Conservation (phyloP, 2,888 invertebrate genomes). For the Agrilus mali region DNA sequence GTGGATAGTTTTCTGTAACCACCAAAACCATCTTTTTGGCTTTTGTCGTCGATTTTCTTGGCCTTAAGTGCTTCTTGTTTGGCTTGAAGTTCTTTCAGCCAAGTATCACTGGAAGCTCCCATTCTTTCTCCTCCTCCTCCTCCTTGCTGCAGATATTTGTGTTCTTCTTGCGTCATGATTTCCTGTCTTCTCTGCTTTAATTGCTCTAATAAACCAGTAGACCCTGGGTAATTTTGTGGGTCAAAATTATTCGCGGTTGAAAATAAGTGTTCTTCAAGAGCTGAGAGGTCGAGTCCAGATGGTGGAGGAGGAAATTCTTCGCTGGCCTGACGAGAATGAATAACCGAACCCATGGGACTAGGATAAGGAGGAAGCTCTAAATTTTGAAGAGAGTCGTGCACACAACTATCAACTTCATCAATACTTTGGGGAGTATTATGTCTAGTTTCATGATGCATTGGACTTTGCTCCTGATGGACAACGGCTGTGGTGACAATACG, state of each 20-base stretch:
- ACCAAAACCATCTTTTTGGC: slow-evolving; percentile 28
- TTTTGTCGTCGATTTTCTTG: slow-evolving; percentile 39
- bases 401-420: slow-evolving; percentile 37
- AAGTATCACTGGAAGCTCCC: slow-evolving; percentile 42
- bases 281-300: slow-evolving; percentile 57
- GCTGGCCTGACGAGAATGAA: slow-evolving; percentile 75
- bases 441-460: slow-evolving; percentile 39
- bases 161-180: slow-evolving; percentile 40
- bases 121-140: slow-evolving; percentile 27
- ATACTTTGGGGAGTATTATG: slow-evolving; percentile 18
- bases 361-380: slow-evolving; percentile 69
- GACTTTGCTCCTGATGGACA: slow-evolving; percentile 73
- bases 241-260: slow-evolving; percentile 14
- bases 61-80: slow-evolving; percentile 56
- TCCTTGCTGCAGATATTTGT: slow-evolving; percentile 27
- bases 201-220: slow-evolving; percentile 33
- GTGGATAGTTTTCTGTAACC: slow-evolving; percentile 11
- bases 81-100: slow-evolving; percentile 68
- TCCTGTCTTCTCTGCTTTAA: slow-evolving; percentile 52
- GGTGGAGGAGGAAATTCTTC: slow-evolving; percentile 88
- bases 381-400: slow-evolving; percentile 41
- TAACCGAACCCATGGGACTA: slow-evolving; percentile 60
- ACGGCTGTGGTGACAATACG: slow-evolving; percentile 72
- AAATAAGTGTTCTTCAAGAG: slow-evolving; percentile 43
- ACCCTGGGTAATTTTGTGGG: slow-evolving; percentile 20